phyloP scores from a whole-genome alignment of 2,797 vertebrate genomes.

The Mormyrops attenuatus region DNA sequence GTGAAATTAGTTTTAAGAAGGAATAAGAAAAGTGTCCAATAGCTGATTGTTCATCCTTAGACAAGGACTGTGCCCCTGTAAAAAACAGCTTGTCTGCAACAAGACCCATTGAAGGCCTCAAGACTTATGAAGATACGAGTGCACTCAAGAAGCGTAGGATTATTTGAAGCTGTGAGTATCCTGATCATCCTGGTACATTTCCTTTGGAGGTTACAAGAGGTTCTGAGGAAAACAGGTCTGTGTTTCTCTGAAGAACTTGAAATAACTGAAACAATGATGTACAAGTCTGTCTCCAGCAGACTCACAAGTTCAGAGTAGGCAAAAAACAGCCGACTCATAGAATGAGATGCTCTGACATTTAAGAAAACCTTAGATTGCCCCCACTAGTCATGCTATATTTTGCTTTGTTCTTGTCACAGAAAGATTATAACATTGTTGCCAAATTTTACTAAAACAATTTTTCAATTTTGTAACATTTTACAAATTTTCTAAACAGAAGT shows the following conservation, averaged over 20 bases:
- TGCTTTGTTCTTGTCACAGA: constrained; percentile 46
- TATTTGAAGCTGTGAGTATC: neutral
- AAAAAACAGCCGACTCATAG: constrained; percentile 48
- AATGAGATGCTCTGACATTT: constrained; percentile 68
- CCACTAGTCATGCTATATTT: constrained; percentile 38
- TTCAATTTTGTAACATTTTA: neutral
- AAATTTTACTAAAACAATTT: neutral
- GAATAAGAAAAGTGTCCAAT: neutral
- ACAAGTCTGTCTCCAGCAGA: constrained; percentile 44
- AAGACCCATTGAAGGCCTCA: neutral
- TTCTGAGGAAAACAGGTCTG: neutral
- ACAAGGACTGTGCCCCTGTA: neutral
- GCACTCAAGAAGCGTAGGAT: neutral
- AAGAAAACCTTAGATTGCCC: constrained; percentile 57
- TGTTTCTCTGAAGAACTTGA: neutral
- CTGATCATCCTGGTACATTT: neutral
- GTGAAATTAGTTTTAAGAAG: neutral
- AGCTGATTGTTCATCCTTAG: neutral
- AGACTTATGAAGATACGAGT: neutral
- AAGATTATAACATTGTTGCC: constrained; percentile 22
- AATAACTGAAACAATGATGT: constrained; percentile 31
- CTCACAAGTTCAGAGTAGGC: neutral
- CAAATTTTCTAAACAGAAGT: neutral
- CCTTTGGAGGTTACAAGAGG: neutral
- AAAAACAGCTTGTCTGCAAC: neutral